These are phyloP conservation scores for Nasonia longicornis DNA, from an alignment of 1,140 invertebrate genomes.

Conservation along the genomic window DNA sequence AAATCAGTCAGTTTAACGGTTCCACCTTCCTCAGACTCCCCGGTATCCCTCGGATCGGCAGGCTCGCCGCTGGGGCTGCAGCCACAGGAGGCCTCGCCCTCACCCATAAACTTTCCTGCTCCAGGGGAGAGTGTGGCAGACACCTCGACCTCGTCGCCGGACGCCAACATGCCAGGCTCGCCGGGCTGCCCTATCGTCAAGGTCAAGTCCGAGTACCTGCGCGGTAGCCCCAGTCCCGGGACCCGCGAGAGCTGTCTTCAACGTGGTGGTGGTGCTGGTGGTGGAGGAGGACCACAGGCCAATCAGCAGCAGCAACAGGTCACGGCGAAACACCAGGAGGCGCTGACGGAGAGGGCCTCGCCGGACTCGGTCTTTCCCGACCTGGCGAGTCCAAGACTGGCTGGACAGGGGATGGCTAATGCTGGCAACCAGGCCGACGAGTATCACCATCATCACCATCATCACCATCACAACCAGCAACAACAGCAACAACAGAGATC, in stretches of 20 bases:
- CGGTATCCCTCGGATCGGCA: conserved; percentile 68
- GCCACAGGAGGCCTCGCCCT: conserved; percentile 65
- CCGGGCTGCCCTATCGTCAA: conserved; percentile 71
- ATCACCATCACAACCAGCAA: conserved; percentile 48
- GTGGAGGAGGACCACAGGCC: conserved; percentile 43
- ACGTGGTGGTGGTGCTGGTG: conserved; percentile 12
- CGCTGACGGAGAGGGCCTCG: conserved; percentile 63
- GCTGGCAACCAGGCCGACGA: conserved; percentile 47
- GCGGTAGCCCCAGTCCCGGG: conserved; percentile 65
- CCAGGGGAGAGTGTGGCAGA: conserved; percentile 89
- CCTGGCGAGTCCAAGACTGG: conserved; percentile 59
- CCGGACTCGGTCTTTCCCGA: conserved; percentile 67
- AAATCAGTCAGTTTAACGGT: not conserved
- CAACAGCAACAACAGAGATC: conserved; percentile 59
- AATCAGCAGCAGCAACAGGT: conserved; percentile 40
- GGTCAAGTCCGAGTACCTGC: conserved; percentile 68
- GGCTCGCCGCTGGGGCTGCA: conserved; percentile 66
- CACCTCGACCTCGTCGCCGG: conserved; percentile 88
- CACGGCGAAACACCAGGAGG: conserved; percentile 49
- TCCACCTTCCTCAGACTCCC: conserved; percentile 64
- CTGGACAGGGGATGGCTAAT: conserved; percentile 45
- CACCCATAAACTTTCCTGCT: conserved; percentile 69
- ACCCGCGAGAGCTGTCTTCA: conserved; percentile 55
- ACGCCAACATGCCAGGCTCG: conserved; percentile 81
- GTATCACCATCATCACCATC: conserved; percentile 49